Conservation (phyloP, 2,797 vertebrate species). For the Agapornis canus region DNA sequence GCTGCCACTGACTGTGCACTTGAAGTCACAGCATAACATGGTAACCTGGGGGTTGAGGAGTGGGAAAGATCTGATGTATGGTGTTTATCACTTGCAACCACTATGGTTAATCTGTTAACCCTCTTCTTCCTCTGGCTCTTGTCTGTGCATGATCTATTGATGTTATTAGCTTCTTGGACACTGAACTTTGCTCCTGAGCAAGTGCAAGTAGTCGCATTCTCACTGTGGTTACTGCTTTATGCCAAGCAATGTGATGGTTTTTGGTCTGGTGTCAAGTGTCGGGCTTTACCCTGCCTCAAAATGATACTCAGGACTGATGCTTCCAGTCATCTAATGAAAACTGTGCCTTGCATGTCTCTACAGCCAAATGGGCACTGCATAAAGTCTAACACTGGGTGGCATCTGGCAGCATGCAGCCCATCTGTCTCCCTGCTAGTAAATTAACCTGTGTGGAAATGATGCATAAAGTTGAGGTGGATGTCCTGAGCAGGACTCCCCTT, state of each 20-base stretch:
- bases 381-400: neutral
- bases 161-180: neutral
- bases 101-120: neutral
- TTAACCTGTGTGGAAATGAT: neutral
- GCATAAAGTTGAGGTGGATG: neutral
- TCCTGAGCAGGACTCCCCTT: neutral
- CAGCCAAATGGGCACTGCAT: neutral
- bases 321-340: neutral
- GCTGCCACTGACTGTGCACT: rapidly evolving
- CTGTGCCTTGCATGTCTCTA: neutral
- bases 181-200: neutral
- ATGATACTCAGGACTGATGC: neutral
- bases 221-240: neutral
- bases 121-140: neutral
- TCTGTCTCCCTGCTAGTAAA: neutral
- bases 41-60: neutral
- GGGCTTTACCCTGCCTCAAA: neutral
- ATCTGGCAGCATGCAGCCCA: neutral
- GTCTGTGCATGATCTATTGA: neutral
- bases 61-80: neutral
- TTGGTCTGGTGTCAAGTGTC: neutral
- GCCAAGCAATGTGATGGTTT: neutral
- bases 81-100: neutral
- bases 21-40: rapidly evolving
- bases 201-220: neutral